A percentile compares a stretch with the other conserved stretches of the same genome.
These are phyloP conservation scores for Melozone crissalis DNA, from an alignment of 2,113 vertebrate genomes.

Conservation along the genomic window DNA sequence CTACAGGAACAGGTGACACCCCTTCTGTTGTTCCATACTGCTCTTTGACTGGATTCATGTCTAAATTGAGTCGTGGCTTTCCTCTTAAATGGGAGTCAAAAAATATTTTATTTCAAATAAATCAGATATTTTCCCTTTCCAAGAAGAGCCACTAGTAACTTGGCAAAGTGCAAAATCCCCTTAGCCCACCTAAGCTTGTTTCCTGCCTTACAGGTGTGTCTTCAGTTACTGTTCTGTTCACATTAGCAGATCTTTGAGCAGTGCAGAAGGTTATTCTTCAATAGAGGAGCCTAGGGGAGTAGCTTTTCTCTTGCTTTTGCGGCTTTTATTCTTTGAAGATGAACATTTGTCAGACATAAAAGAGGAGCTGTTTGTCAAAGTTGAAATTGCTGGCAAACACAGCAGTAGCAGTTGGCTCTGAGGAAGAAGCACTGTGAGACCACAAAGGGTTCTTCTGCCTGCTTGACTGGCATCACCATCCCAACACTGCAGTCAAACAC, in stretches of 20 bases:
- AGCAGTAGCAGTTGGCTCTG: background rate
- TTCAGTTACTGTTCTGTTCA: background rate
- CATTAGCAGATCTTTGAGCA: background rate
- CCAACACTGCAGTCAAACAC: background rate
- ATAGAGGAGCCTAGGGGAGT: background rate
- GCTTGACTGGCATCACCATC: background rate
- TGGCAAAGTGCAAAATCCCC: background rate
- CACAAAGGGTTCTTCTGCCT: background rate
- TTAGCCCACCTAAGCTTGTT: background rate
- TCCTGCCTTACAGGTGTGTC: background rate
- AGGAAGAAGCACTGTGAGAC: background rate
- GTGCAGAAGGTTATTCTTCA: background rate
- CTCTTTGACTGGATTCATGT: background rate
- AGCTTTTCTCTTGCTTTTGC: constrained; percentile 13
- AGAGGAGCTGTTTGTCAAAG: background rate
- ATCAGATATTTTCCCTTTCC: background rate
- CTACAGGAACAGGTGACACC: background rate
- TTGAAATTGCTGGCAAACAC: background rate
- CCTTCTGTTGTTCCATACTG: background rate
- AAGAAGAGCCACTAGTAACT: background rate
- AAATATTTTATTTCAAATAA: background rate
- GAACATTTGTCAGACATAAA: constrained; percentile 14
- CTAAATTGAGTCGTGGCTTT: background rate
- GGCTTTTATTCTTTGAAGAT: background rate
- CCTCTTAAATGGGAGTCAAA: background rate